phyloP scores from a whole-genome alignment of 92 coral and sea anemone genomes.

The Anthopleura xanthogrammica region DNA sequence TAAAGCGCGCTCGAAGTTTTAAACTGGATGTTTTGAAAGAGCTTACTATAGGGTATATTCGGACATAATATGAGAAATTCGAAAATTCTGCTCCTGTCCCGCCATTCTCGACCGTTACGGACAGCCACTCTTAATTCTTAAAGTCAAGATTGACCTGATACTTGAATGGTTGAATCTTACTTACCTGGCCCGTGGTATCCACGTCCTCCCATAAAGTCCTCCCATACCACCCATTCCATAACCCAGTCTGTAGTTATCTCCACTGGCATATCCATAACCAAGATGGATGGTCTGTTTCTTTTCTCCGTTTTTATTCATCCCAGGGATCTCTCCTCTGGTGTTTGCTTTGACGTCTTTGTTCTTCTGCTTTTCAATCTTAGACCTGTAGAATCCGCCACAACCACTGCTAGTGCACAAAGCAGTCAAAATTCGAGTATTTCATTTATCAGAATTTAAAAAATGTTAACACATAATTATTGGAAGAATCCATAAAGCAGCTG shows the following conservation, averaged over 20 bases:
- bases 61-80: too few relatives aligned
- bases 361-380: constrained; percentile 64
- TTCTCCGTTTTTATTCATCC: constrained; percentile 17
- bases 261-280: constrained; percentile 99
- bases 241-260: constrained; percentile 97
- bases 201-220: constrained; percentile 67
- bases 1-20: too few relatives aligned
- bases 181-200: constrained; percentile 51
- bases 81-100: too few relatives aligned
- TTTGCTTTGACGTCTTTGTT: constrained; percentile 66
- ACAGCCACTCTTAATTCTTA: too few relatives aligned
- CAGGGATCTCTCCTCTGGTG: constrained; percentile 89
- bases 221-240: constrained; percentile 99
- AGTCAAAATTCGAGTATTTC: too few relatives aligned
- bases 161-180: not conserved
- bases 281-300: constrained; percentile 97
- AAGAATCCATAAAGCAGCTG: too few relatives aligned
- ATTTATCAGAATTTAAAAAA: too few relatives aligned
- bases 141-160: too few relatives aligned
- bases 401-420: constrained; percentile 28
- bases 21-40: too few relatives aligned
- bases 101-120: too few relatives aligned
- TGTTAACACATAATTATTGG: too few relatives aligned
- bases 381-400: constrained; percentile 72
- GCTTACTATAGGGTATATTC: too few relatives aligned